phyloP scores from a whole-genome alignment of 2,888 invertebrate genomes.

The Amphipoea lucens region DNA sequence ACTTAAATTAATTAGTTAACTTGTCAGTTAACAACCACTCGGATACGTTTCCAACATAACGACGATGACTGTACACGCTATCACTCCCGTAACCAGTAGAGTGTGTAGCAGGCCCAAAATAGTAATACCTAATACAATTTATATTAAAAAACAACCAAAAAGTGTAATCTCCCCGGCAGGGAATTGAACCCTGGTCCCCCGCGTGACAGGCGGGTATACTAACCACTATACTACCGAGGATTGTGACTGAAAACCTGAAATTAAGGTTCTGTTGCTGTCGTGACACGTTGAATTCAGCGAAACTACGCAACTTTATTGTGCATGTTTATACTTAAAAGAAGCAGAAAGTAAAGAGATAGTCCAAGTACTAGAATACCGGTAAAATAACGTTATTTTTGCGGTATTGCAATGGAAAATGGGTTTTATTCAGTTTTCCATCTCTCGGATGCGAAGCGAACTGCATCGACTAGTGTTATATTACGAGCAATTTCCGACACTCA shows the following conservation, averaged over 20 bases:
- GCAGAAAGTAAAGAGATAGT: neutral
- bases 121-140: neutral
- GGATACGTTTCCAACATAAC: neutral
- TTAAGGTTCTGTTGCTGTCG: neutral
- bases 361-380: neutral
- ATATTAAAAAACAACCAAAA: too few species aligned
- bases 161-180: neutral
- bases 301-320: neutral
- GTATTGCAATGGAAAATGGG: neutral
- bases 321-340: neutral
- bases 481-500: neutral
- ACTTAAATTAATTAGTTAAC: too few species aligned
- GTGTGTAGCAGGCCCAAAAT: neutral
- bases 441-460: neutral
- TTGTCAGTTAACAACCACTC: neutral
- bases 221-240: conserved; percentile 66
- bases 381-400: neutral
- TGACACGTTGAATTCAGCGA: neutral
- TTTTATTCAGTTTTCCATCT: neutral
- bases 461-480: neutral
- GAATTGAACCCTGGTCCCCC: conserved; percentile 79
- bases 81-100: too few species aligned
- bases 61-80: neutral
- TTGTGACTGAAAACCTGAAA: neutral
- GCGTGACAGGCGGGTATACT: conserved; percentile 88